Conservation (phyloP, 1,140 invertebrate species). For the Oncopeltus fasciatus region DNA sequence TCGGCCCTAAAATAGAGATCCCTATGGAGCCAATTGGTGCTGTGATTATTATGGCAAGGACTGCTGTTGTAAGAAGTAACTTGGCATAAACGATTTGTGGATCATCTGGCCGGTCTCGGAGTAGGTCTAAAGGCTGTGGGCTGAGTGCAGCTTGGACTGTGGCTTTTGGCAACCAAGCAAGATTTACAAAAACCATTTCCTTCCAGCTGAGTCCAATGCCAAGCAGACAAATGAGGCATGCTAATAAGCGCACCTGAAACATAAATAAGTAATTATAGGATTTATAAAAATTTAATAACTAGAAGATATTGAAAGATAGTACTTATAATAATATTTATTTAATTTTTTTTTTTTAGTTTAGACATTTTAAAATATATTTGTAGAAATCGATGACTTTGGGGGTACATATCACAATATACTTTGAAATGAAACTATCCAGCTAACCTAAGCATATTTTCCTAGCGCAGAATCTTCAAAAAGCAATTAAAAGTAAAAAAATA, state of each 20-base stretch:
- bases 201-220: constrained; percentile 35
- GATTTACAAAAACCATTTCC: constrained; percentile 50
- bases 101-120: constrained; percentile 26
- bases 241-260: background rate
- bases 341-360: no score
- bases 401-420: no score
- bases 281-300: no score
- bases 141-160: constrained; percentile 52
- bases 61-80: constrained; percentile 44
- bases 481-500: no score
- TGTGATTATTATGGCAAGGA: constrained; percentile 55
- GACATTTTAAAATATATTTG: no score
- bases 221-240: background rate
- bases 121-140: constrained; percentile 42
- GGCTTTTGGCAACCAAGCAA: constrained; percentile 63
- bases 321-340: no score
- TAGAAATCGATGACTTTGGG: no score
- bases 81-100: constrained; percentile 24
- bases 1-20: background rate
- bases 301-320: no score
- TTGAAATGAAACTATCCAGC: no score
- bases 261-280: constrained; percentile 23
- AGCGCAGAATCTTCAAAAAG: no score
- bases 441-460: no score
- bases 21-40: constrained; percentile 47